Evolutionary conservation across 64 coral and sea anemone genomes (phyloP).

Genomic region (Orbicella faveolata): DNA sequence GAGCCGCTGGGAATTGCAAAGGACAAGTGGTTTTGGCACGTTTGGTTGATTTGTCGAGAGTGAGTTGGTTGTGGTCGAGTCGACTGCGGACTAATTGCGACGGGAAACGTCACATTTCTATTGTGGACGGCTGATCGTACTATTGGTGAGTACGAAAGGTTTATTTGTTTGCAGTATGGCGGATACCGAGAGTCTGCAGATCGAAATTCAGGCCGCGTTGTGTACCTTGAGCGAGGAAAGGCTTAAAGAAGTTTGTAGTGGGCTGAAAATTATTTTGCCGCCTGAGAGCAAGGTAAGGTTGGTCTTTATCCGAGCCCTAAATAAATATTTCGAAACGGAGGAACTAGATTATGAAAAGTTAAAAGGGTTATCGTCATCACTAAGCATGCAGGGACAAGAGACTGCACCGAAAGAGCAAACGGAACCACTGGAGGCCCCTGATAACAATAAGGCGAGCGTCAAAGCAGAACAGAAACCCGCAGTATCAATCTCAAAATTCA

Average conservation of each 20-base stretch:
- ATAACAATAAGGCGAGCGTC: background rate
- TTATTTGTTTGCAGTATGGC: background rate
- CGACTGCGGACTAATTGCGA: background rate
- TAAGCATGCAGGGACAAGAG: background rate
- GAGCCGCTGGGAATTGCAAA: background rate
- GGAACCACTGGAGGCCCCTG: background rate
- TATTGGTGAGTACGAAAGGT: background rate
- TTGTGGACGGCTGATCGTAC: background rate
- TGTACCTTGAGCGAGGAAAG: background rate
- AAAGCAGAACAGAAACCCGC: background rate
- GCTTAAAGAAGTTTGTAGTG: slow-evolving; percentile 8
- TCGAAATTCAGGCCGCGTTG: slow-evolving; percentile 12
- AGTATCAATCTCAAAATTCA: background rate
- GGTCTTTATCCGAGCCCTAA: background rate
- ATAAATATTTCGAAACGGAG: slow-evolving; percentile 1
- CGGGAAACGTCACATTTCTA: background rate
- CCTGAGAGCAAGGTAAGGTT: background rate
- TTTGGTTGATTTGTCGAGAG: background rate
- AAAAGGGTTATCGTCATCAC: background rate
- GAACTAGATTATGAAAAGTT: background rate
- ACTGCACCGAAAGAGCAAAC: background rate
- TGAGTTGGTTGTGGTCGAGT: background rate
- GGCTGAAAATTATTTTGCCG: background rate
- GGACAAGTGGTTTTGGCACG: background rate
- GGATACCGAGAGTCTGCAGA: background rate